Percentiles rank a stretch among this genome's conserved stretches.
These are phyloP conservation scores for Crax fasciolata DNA, from an alignment of 2,797 vertebrate genomes.

Conservation along the genomic window DNA sequence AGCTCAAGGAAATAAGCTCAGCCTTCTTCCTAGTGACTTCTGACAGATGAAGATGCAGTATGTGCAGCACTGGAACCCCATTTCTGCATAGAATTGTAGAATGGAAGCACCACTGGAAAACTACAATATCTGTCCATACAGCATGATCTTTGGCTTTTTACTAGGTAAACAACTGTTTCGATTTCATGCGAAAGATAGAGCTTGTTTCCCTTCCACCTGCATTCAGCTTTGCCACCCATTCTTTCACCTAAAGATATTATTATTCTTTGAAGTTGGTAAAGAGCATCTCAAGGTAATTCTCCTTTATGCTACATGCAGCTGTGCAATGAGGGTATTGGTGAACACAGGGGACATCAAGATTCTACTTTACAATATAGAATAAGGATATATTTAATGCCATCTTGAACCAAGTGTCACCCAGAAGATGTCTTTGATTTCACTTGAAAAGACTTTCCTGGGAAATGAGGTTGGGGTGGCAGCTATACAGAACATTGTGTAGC, in stretches of 20 bases:
- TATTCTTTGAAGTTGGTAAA: neutral
- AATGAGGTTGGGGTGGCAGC: neutral
- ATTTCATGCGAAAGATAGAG: neutral
- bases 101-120: fast-evolving
- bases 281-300: neutral
- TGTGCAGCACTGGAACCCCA: neutral
- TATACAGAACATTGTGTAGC: fast-evolving
- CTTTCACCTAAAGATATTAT: neutral
- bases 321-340: neutral
- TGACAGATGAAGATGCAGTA: neutral
- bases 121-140: neutral
- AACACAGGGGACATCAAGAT: neutral
- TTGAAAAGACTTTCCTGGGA: neutral
- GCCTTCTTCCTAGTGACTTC: neutral
- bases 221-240: neutral
- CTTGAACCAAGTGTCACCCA: neutral
- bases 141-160: neutral
- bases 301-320: neutral
- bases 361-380: neutral
- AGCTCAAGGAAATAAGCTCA: neutral
- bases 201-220: neutral
- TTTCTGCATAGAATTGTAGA: neutral
- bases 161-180: neutral
- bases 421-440: neutral
- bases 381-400: neutral